These are phyloP conservation scores for Athrips mouffetella DNA, from an alignment of 2,888 invertebrate genomes.

Conservation along the genomic window DNA sequence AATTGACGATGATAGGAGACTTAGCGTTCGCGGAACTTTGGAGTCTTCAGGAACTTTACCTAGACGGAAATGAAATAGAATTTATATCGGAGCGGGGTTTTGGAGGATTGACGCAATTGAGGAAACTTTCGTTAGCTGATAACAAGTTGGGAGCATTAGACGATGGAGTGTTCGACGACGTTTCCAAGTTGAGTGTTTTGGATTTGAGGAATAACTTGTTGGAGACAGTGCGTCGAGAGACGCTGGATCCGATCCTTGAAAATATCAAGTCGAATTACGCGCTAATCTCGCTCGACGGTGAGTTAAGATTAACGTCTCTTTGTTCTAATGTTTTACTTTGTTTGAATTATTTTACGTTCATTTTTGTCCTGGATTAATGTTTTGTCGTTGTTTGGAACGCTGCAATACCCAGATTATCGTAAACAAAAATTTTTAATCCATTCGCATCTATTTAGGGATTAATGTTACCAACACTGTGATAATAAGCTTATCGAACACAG, in stretches of 20 bases:
- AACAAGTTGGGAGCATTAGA: conserved; percentile 86
- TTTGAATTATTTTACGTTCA: conserved; percentile 1
- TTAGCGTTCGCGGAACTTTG: conserved; percentile 89
- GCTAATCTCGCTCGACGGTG: conserved; percentile 87
- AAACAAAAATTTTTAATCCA: no score
- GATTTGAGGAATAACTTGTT: conserved; percentile 88
- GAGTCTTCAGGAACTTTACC: conserved; percentile 83
- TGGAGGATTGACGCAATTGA: conserved; percentile 84
- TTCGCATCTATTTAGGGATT: no score
- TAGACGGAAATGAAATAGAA: conserved; percentile 85
- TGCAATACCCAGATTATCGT: background rate
- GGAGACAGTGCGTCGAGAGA: conserved; percentile 85
- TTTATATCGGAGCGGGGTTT: conserved; percentile 87
- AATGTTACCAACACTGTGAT: no score
- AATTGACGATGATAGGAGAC: conserved; percentile 88
- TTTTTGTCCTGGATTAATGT: conserved; percentile 1
- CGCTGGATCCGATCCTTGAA: conserved; percentile 83
- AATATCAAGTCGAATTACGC: conserved; percentile 85
- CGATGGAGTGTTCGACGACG: conserved; percentile 83
- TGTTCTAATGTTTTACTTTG: conserved; percentile 24
- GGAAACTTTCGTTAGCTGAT: conserved; percentile 84
- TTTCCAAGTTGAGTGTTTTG: conserved; percentile 84
- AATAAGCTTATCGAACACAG: no score
- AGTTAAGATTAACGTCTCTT: conserved; percentile 56
- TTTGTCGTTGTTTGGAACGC: background rate